A percentile compares a stretch with the other conserved stretches of the same genome.
phyloP scores from a whole-genome alignment of 1,140 invertebrate genomes.

The Cyclargus thomasi region DNA sequence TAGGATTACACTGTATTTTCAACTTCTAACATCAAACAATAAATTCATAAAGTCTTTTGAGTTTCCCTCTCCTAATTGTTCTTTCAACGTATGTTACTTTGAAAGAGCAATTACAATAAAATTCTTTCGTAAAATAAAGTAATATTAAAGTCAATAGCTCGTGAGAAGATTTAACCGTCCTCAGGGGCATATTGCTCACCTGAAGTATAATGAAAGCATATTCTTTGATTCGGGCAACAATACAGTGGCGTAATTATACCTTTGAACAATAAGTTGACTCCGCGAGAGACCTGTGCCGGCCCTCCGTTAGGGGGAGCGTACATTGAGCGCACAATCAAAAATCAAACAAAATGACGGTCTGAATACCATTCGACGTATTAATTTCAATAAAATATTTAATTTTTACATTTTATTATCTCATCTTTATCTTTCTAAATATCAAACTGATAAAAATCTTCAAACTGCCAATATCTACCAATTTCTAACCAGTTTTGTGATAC shows the following conservation, averaged over 20 bases:
- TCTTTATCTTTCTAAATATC: too few relatives aligned
- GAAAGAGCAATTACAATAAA: neutral
- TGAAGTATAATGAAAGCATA: constrained; percentile 69
- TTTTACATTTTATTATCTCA: too few relatives aligned
- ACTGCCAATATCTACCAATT: too few relatives aligned
- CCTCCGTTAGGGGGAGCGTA: neutral
- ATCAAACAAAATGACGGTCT: too few relatives aligned
- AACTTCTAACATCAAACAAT: too few relatives aligned
- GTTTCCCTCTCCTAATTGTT: constrained; percentile 20
- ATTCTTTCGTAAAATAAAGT: constrained; percentile 4
- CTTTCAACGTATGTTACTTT: neutral
- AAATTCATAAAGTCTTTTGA: neutral
- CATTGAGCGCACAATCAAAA: neutral
- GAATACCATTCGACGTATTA: too few relatives aligned
- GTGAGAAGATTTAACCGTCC: constrained; percentile 72
- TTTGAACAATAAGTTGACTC: constrained; percentile 52
- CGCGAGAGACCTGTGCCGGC: constrained; percentile 44
- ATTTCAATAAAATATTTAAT: too few relatives aligned
- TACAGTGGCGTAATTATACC: constrained; percentile 66
- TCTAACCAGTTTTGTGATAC: neutral
- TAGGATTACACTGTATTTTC: too few relatives aligned
- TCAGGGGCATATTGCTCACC: constrained; percentile 52
- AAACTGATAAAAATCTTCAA: too few relatives aligned
- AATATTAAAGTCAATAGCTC: constrained; percentile 35
- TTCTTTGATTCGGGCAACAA: constrained; percentile 68